These are phyloP conservation scores for Crotalus horridus DNA, from an alignment of 2,113 vertebrate genomes.

Conservation along the genomic window DNA sequence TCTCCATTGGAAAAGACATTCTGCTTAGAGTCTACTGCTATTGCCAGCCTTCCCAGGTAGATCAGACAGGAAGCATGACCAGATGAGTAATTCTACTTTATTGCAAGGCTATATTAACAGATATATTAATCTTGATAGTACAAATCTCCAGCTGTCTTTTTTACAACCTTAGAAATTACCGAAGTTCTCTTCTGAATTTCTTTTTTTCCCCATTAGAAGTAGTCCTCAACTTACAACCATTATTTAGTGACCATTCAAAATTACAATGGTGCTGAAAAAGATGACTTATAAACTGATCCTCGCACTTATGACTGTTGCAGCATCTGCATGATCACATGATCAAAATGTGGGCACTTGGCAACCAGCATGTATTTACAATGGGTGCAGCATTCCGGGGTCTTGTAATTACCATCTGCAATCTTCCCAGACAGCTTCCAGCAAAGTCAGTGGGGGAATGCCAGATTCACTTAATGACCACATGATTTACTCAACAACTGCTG, in stretches of 20 bases:
- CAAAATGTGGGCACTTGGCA: background rate
- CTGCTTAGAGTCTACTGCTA: background rate
- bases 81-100: background rate
- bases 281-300: background rate
- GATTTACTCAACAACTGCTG: background rate
- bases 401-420: background rate
- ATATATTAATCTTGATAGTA: background rate
- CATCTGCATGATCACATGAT: background rate
- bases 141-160: background rate
- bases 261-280: background rate
- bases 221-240: background rate
- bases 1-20: background rate
- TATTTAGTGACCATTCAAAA: background rate
- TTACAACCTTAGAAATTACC: background rate
- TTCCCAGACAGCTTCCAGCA: too few relatives aligned
- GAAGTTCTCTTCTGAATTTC: background rate
- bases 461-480: background rate
- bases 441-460: background rate
- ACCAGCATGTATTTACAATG: background rate
- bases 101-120: background rate
- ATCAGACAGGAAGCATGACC: background rate
- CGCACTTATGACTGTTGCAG: background rate
- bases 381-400: background rate
- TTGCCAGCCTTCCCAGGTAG: background rate
- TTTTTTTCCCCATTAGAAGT: background rate